Evolutionary conservation across 2,888 invertebrate genomes (phyloP), one percentile per base, ranked within the genome.

Genomic region (Ethmia dodecea): DNA sequence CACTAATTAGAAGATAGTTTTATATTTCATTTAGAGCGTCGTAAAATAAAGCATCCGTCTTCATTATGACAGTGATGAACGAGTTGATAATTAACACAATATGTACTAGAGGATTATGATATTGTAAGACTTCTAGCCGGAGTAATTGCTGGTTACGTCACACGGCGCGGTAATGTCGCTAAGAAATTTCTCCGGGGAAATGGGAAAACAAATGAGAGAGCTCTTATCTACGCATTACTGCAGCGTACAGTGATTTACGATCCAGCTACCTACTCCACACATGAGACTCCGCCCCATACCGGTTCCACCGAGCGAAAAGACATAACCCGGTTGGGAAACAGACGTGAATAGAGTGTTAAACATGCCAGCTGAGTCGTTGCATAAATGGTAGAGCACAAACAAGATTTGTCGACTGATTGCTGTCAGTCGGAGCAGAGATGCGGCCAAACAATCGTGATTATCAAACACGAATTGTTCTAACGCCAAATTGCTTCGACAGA

Each of bases 141-240:
- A 57, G 67, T 72, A 73, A 76, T 74, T 72, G 70, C 58, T 63
- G 58, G 68, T 80, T 74, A 66, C 69, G 65, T 76, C 76, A 77
- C 62, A 57, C 55, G 54, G 52, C 55, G 57, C 55, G 60, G 69
- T 77, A 73, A 77, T 75, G 76, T 72, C 77, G 70, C 72, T 70
- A 68, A 76, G 80, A 79, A 75, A 78, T 80, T 77, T 77, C 77
- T 77, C 76, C 53, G 51, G 78, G 73, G 78, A 81, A 80, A 81
- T 80, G 77, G 78, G 70, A 73, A 79, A 80, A 81, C 81, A 81
- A 81, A 81, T 78, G 79, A 79, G 78, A 74, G 77, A 73, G 75
- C 74, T 80, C 70, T 80, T 81, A 80, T 81, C 83, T 79, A 77
- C 78, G 75, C 80, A 80, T 81, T 79, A 80, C 75, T 71, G 67